Evolutionary conservation across 2,797 vertebrate species (phyloP).

Genomic region (Tenualosa thibaudeaui): DNA sequence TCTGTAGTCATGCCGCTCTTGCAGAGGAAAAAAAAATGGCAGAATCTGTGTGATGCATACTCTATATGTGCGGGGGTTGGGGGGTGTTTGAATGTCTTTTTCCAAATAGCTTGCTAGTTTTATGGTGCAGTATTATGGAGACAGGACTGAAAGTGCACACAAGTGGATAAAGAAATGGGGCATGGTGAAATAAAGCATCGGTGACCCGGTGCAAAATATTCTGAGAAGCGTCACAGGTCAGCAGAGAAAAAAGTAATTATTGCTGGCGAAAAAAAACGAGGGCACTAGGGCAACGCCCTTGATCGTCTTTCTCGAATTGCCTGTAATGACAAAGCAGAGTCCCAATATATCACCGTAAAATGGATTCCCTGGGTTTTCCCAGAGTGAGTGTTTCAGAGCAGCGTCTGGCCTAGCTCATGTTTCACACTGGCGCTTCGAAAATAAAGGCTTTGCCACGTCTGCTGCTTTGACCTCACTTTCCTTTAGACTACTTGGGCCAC

Average conservation of each 20-base stretch:
- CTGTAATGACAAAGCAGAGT: background rate
- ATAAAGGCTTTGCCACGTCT: slow-evolving; percentile 36
- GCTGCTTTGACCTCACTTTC: slow-evolving; percentile 43
- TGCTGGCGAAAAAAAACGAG: background rate
- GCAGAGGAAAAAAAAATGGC: background rate
- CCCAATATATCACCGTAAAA: background rate
- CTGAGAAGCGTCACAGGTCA: slow-evolving; percentile 7
- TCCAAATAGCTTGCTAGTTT: background rate
- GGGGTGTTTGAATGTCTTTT: background rate
- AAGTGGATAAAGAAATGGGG: background rate
- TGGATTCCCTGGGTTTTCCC: background rate
- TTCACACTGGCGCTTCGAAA: background rate
- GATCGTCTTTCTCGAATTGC: background rate
- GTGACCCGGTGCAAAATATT: background rate
- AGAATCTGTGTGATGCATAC: background rate
- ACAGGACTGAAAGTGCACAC: background rate
- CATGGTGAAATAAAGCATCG: background rate
- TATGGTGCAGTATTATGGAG: background rate
- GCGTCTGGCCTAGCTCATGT: background rate
- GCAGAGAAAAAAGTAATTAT: slow-evolving; percentile 17
- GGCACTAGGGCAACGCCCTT: background rate
- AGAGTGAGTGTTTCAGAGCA: background rate
- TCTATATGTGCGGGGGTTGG: too few species aligned
- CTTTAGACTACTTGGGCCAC: slow-evolving; percentile 12
- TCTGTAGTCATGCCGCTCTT: background rate